Evolutionary conservation across 2,888 invertebrate species (phyloP).

Genomic region (Catocala sponsa): DNA sequence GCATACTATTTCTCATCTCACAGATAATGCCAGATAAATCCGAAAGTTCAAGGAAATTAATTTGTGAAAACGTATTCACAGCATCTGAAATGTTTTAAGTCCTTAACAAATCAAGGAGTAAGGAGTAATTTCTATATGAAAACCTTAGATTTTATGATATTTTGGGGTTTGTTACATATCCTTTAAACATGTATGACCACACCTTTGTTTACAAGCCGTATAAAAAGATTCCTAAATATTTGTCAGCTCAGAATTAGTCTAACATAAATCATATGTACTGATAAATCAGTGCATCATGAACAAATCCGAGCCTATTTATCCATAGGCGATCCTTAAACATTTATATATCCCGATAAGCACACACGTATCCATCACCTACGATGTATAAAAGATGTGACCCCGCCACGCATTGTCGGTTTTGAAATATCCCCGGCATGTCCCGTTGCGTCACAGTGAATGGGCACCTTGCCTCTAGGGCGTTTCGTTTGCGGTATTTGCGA

Average conservation of each 20-base stretch:
- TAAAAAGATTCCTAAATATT: background rate
- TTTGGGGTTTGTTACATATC: no score
- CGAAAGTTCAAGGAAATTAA: no score
- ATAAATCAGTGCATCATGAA: no score
- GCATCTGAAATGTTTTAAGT: no score
- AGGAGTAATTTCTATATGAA: no score
- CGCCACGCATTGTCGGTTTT: slow-evolving; percentile 18
- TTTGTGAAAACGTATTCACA: no score
- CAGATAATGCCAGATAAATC: no score
- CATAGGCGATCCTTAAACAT: slow-evolving; percentile 1
- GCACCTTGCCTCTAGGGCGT: slow-evolving; percentile 32
- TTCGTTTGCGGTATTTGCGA: slow-evolving; percentile 51
- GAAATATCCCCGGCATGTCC: slow-evolving; percentile 27
- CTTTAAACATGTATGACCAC: no score
- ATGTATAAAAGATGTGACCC: slow-evolving; percentile 13
- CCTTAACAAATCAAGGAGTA: no score
- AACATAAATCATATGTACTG: background rate
- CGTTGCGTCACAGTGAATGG: slow-evolving; percentile 46
- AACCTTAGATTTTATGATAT: no score
- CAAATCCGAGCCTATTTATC: background rate
- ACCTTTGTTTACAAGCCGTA: no score
- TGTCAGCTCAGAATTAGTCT: background rate
- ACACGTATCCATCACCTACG: slow-evolving; percentile 3
- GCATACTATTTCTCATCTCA: no score
- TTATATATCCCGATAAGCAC: slow-evolving; percentile 11